Conservation (phyloP, 1,140 invertebrate species). For the Acromyrmex charruanus region DNA sequence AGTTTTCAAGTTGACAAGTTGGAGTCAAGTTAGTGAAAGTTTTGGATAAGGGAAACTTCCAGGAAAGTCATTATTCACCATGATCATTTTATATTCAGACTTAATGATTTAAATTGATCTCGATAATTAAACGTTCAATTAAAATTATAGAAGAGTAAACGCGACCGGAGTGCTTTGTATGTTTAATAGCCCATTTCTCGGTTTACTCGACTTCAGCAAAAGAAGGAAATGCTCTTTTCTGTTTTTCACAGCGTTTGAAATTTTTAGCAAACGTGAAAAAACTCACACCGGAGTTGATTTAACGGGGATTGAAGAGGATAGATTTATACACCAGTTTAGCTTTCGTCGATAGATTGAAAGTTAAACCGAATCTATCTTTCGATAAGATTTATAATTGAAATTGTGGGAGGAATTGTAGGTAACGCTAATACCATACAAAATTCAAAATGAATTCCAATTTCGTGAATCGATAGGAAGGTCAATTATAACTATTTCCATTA, state of each 20-base stretch:
- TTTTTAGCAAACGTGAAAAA: not conserved
- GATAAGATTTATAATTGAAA: conserved; percentile 48
- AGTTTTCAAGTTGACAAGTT: not conserved
- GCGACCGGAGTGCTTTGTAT: not conserved
- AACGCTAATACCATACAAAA: not conserved
- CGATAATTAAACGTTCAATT: conserved; percentile 10
- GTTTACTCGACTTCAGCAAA: not conserved
- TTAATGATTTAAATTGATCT: conserved; percentile 12
- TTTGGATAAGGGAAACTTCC: not conserved
- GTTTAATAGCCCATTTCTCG: not conserved
- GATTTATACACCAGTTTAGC: conserved; percentile 9
- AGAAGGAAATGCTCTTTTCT: not conserved
- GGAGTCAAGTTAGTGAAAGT: not conserved
- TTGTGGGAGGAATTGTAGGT: not conserved
- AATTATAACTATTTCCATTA: conserved; percentile 35
- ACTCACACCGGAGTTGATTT: not conserved
- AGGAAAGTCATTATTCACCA: not conserved
- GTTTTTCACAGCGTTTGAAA: not conserved
- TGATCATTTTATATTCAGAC: conserved; percentile 1
- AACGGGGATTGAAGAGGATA: not conserved
- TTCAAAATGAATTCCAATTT: conserved; percentile 32
- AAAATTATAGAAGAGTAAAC: conserved; percentile 15
- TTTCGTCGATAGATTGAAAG: conserved; percentile 11
- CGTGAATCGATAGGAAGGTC: not conserved
- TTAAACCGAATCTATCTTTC: conserved; percentile 31